Conservation (phyloP, 2,888 invertebrate species). For the Hirtodrosophila alboralis region DNA sequence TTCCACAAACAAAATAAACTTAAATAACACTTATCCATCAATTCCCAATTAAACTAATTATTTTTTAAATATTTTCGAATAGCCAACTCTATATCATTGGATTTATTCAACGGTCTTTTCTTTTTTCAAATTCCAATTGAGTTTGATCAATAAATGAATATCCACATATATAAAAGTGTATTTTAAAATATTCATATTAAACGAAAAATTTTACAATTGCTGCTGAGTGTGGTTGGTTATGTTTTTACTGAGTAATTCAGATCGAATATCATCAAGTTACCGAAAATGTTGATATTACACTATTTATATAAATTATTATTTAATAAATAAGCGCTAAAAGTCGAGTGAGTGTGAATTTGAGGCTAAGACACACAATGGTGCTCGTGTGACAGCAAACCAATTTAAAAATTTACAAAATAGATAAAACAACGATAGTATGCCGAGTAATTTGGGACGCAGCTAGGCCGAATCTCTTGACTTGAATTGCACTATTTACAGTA, state of each 20-base stretch:
- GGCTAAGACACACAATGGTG: constrained; percentile 11
- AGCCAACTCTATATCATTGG: constrained; percentile 19
- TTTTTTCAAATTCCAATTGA: constrained; percentile 9
- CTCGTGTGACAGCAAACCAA: constrained; percentile 34
- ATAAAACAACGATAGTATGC: constrained; percentile 44
- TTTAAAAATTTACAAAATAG: constrained; percentile 46
- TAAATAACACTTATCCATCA: too few relatives aligned
- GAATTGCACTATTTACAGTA: constrained; percentile 87
- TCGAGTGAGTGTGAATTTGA: constrained; percentile 26
- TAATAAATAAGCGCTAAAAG: constrained; percentile 32
- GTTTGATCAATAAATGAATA: constrained; percentile 12
- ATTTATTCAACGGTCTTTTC: constrained; percentile 39
- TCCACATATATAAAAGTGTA: constrained; percentile 9
- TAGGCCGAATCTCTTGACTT: constrained; percentile 2
- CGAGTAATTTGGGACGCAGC: constrained; percentile 10
- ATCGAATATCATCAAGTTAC: constrained; percentile 17
- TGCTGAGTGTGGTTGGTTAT: constrained; percentile 16
- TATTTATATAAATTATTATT: too few relatives aligned
- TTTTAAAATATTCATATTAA: constrained; percentile 13
- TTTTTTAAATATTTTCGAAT: constrained; percentile 8
- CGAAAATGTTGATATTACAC: constrained; percentile 44
- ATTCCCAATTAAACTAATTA: constrained; percentile 1
- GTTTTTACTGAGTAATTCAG: constrained; percentile 22
- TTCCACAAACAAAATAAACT: too few relatives aligned
- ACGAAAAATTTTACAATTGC: constrained; percentile 44